A percentile compares a stretch with the other conserved stretches of the same genome.
These are phyloP conservation scores for Lucifuga dentata DNA, from an alignment of 2,113 vertebrate genomes.

Conservation along the genomic window DNA sequence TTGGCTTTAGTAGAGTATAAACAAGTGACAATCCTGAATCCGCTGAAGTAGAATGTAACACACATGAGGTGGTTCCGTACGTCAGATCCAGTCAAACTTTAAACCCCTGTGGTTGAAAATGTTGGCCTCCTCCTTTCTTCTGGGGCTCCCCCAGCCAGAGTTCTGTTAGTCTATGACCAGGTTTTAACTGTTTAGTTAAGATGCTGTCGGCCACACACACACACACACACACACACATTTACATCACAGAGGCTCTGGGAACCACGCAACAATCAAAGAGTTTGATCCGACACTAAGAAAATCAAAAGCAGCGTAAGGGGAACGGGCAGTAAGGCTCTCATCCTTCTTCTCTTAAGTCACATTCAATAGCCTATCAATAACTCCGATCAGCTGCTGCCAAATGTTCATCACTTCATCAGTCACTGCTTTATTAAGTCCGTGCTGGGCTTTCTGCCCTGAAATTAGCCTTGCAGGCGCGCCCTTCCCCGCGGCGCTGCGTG, in stretches of 20 bases:
- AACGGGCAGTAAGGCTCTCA: slow-evolving; percentile 26
- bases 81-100: no score
- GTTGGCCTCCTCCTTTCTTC: slow-evolving; percentile 65
- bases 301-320: slow-evolving; percentile 19
- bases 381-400: slow-evolving; percentile 27
- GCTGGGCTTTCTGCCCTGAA: slow-evolving; percentile 49
- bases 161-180: slow-evolving; percentile 55
- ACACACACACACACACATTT: slow-evolving; percentile 65
- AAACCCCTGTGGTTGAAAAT: slow-evolving; percentile 69
- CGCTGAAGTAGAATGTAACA: slow-evolving; percentile 31
- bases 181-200: slow-evolving; percentile 77
- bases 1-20: slow-evolving; percentile 47
- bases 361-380: slow-evolving; percentile 51
- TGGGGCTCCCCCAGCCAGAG: slow-evolving; percentile 56
- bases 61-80: no score
- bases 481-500: slow-evolving; percentile 52
- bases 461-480: slow-evolving; percentile 62
- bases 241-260: slow-evolving; percentile 67
- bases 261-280: slow-evolving; percentile 67
- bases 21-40: slow-evolving; percentile 49
- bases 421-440: slow-evolving; percentile 30
- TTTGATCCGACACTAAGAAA: slow-evolving; percentile 60
- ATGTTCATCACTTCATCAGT: slow-evolving; percentile 24
- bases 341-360: slow-evolving; percentile 34
- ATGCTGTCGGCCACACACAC: slow-evolving; percentile 52